A percentile compares a stretch with the other conserved stretches of the same genome.
Evolutionary conservation across 2,113 vertebrate species (phyloP).

Genomic region (Phylloscopus trochiloides): DNA sequence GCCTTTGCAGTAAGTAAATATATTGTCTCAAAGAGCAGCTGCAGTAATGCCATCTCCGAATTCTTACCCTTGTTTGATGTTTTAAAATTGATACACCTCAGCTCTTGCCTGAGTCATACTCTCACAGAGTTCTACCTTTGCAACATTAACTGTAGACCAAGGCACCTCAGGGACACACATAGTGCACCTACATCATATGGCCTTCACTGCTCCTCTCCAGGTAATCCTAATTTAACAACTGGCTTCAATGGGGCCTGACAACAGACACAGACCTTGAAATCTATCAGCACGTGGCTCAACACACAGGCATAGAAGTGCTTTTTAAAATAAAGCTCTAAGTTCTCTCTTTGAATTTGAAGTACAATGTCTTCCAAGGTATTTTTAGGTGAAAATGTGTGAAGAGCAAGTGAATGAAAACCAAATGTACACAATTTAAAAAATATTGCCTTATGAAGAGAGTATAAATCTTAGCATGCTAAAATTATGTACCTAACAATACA

Average conservation of each 20-base stretch:
- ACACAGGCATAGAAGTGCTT: neutral
- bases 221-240: neutral
- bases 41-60: neutral
- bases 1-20: neutral
- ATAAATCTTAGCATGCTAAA: neutral
- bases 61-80: neutral
- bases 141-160: rapidly evolving
- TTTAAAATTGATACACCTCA: neutral
- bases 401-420: neutral
- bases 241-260: neutral
- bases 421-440: neutral
- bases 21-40: neutral
- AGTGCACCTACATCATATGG: neutral
- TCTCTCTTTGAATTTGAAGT: neutral
- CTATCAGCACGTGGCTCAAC: neutral
- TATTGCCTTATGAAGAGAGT: neutral
- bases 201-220: neutral
- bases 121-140: neutral
- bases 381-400: neutral
- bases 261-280: neutral
- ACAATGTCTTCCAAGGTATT: neutral
- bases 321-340: neutral
- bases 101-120: neutral
- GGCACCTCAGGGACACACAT: neutral
- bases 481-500: neutral